phyloP scores from a whole-genome alignment of 2,797 vertebrate species.

The Trematocara caparti region DNA sequence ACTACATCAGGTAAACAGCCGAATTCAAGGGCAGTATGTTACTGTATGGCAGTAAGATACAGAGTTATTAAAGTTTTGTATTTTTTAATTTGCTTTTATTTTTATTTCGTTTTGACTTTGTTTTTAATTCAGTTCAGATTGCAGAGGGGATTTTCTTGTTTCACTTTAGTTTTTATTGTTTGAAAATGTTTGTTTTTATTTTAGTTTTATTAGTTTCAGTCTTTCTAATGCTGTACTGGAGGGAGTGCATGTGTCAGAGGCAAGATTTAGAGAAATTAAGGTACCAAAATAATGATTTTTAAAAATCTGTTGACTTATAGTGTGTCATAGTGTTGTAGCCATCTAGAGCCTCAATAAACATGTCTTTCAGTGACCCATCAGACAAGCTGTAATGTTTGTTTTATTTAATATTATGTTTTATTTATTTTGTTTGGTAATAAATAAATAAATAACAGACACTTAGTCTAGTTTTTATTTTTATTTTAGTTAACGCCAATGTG shows the following conservation, averaged over 20 bases:
- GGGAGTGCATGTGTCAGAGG: background rate
- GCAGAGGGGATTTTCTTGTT: background rate
- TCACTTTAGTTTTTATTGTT: background rate
- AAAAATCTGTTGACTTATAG: background rate
- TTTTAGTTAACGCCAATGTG: rapidly evolving
- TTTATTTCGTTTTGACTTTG: background rate
- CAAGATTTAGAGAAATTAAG: background rate
- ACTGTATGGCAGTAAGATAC: background rate
- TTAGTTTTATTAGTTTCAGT: rapidly evolving
- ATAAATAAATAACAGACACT: background rate
- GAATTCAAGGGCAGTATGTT: background rate
- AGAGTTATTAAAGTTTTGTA: background rate
- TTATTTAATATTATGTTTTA: background rate
- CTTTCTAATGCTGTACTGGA: background rate
- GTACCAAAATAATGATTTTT: too few relatives aligned
- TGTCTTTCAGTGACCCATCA: background rate
- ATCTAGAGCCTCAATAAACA: background rate
- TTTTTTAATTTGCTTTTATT: background rate
- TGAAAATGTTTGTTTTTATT: background rate
- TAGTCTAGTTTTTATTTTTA: background rate
- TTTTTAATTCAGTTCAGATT: background rate
- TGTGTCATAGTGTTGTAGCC: background rate
- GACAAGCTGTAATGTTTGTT: background rate
- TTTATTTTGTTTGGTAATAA: background rate
- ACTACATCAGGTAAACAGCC: rapidly evolving